Percentiles rank a stretch among this genome's conserved stretches.
Conservation (phyloP, 2,797 vertebrate species). For the Hipposideros larvatus region DNA sequence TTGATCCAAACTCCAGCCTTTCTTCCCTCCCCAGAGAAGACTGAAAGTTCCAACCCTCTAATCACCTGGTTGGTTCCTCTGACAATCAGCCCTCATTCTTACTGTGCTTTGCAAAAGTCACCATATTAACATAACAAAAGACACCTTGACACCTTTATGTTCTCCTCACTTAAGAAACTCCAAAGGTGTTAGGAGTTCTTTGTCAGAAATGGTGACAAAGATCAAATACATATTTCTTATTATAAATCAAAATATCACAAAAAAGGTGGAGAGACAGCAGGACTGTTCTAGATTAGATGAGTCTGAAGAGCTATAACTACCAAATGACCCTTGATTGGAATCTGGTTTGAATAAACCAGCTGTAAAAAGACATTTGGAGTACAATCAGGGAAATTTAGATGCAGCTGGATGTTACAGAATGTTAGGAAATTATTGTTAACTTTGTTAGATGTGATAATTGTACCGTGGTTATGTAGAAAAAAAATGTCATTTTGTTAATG, state of each 20-base stretch:
- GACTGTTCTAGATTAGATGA: not conserved
- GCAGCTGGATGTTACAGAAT: not conserved
- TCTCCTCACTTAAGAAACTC: not conserved
- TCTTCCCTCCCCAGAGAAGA: not conserved
- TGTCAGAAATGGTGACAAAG: not conserved
- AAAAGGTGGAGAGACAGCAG: not conserved
- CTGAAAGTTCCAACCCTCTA: not conserved
- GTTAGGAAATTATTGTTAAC: not conserved
- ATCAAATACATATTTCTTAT: not conserved
- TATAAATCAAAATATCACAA: not conserved
- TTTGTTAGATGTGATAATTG: conserved; percentile 22
- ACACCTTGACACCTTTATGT: not conserved
- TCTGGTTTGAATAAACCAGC: conserved; percentile 45
- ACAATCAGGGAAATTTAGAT: conserved; percentile 12
- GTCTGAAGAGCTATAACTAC: conserved; percentile 20
- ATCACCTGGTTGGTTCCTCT: not conserved
- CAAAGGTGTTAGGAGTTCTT: not conserved
- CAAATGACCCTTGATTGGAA: not conserved
- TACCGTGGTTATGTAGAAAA: not conserved
- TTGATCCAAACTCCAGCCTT: not conserved
- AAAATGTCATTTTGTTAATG: conserved; percentile 4
- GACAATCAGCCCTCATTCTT: not conserved
- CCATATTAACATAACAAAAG: not conserved
- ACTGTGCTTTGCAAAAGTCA: not conserved
- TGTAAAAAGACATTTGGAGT: not conserved